These are phyloP conservation scores for Drosophila kikkawai DNA, from an alignment of 1,140 invertebrate species.

Conservation along the genomic window DNA sequence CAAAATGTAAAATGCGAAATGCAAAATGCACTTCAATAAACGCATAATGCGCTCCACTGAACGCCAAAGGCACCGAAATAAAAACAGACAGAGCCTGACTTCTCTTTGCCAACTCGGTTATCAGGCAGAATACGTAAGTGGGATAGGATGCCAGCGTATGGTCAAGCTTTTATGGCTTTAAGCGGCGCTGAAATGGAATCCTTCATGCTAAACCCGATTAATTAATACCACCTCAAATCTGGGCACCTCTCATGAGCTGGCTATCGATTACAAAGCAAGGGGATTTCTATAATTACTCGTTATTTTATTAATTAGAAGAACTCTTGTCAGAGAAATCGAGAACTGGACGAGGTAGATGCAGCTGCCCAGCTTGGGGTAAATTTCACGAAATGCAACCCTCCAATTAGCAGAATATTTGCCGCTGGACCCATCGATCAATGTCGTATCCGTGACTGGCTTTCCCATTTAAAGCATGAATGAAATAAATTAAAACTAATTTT, in stretches of 20 bases:
- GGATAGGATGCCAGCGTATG: constrained; percentile 38
- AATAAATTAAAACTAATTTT: background rate
- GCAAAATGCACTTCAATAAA: constrained; percentile 72
- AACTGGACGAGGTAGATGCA: constrained; percentile 36
- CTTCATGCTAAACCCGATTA: constrained; percentile 31
- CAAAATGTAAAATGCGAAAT: constrained; percentile 56
- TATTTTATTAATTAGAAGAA: constrained; percentile 72
- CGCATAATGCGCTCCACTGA: constrained; percentile 74
- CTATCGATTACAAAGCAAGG: constrained; percentile 61
- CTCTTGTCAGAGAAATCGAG: background rate
- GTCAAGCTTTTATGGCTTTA: constrained; percentile 41
- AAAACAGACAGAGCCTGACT: constrained; percentile 22
- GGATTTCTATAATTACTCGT: constrained; percentile 46
- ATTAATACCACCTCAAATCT: constrained; percentile 34
- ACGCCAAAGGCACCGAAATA: constrained; percentile 64
- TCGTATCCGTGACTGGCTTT: constrained; percentile 12
- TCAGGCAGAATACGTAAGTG: constrained; percentile 8
- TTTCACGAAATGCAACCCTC: constrained; percentile 54
- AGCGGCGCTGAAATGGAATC: constrained; percentile 15
- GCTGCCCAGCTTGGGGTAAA: constrained; percentile 21
- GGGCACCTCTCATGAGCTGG: background rate
- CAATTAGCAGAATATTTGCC: constrained; percentile 67
- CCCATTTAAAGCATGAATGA: background rate
- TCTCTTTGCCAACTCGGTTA: constrained; percentile 30
- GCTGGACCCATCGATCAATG: constrained; percentile 66